A percentile compares a stretch with the other conserved stretches of the same genome.
Evolutionary conservation across 23 tunicate species (phyloP).

Genomic region (Aplidium turbinatum): DNA sequence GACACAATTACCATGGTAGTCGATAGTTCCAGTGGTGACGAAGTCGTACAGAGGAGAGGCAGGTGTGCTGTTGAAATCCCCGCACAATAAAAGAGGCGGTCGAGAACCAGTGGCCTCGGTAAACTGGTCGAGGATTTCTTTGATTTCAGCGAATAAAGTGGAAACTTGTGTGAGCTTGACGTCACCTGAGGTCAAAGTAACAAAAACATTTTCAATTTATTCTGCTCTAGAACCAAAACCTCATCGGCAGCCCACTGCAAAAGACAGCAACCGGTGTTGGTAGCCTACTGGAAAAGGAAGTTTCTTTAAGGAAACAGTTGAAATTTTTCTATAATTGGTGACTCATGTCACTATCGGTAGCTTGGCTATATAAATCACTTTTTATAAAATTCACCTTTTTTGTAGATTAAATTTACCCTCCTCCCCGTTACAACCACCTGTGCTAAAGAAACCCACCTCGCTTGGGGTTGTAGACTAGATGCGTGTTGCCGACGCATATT

Average conservation of each 20-base stretch:
- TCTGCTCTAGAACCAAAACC: too few relatives aligned
- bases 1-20: slow-evolving; percentile 65
- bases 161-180: slow-evolving; percentile 69
- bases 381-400: too few relatives aligned
- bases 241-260: too few relatives aligned
- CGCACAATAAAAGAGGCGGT: slow-evolving; percentile 68
- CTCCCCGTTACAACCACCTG: too few relatives aligned
- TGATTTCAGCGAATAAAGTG: slow-evolving; percentile 76
- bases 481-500: slow-evolving; percentile 81
- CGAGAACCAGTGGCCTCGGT: not conserved
- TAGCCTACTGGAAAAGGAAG: too few relatives aligned
- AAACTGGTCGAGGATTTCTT: slow-evolving; percentile 21
- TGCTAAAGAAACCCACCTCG: slow-evolving; percentile 74
- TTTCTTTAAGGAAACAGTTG: too few relatives aligned
- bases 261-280: too few relatives aligned
- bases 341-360: too few relatives aligned
- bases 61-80: slow-evolving; percentile 89
- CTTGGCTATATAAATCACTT: too few relatives aligned
- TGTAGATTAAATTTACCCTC: too few relatives aligned
- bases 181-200: slow-evolving; percentile 53
- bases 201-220: too few relatives aligned
- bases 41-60: slow-evolving; percentile 57
- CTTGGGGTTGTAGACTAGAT: slow-evolving; percentile 76
- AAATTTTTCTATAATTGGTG: too few relatives aligned
- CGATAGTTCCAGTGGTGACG: slow-evolving; percentile 50